These are phyloP conservation scores for Lepus townsendii DNA, from an alignment of 2,797 vertebrate species.

Conservation along the genomic window DNA sequence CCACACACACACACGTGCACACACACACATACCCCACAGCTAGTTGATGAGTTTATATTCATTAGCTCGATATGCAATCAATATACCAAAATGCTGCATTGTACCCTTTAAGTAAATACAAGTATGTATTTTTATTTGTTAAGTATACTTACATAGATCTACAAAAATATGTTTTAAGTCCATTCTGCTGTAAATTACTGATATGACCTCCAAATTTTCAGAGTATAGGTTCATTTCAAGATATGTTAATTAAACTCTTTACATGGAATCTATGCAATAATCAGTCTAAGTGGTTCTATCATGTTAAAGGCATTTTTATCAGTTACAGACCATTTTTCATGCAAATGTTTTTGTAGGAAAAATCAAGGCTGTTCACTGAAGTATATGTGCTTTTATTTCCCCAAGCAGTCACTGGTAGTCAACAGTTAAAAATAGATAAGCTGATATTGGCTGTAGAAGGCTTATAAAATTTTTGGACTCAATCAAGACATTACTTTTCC, in stretches of 20 bases:
- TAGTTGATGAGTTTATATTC: background rate
- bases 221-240: background rate
- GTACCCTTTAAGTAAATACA: no score
- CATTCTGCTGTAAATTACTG: background rate
- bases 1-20: no score
- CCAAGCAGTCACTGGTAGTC: background rate
- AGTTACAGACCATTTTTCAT: background rate
- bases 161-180: background rate
- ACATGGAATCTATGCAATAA: background rate
- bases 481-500: background rate
- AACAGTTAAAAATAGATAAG: background rate
- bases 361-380: background rate
- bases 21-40: background rate
- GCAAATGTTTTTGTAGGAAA: background rate
- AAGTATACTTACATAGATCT: background rate
- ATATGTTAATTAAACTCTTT: background rate
- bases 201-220: background rate
- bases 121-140: background rate
- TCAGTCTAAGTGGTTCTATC: background rate
- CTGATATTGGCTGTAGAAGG: background rate
- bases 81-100: background rate
- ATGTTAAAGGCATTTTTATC: constrained; percentile 16
- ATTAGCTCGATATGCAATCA: background rate
- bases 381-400: background rate
- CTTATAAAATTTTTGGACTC: constrained; percentile 27